phyloP scores from a whole-genome alignment of 92 coral and sea anemone genomes.

The Epizoanthus scotinus region DNA sequence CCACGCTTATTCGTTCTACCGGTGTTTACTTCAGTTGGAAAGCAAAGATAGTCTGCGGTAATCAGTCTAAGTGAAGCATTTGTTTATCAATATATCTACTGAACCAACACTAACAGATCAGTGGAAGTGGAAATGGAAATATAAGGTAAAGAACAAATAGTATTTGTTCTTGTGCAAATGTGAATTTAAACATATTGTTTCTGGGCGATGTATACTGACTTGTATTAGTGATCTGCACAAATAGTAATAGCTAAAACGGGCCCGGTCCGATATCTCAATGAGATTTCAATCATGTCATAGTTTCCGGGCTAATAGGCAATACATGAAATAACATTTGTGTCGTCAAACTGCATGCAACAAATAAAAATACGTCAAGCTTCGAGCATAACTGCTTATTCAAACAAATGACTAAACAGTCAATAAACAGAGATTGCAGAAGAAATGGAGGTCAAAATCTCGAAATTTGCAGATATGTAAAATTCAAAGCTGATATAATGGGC shows the following conservation, averaged over 20 bases:
- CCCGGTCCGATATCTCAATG: slow-evolving; percentile 13
- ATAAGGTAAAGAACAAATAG: not conserved
- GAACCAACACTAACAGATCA: not conserved
- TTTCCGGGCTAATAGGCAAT: not conserved
- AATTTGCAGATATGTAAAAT: too few species aligned
- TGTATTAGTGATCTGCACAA: slow-evolving; percentile 3
- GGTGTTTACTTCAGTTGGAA: not conserved
- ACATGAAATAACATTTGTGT: not conserved
- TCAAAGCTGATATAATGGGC: too few species aligned
- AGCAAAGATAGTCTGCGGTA: not conserved
- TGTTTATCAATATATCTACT: slow-evolving; percentile 6
- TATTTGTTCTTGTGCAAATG: not conserved
- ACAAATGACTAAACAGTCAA: not conserved
- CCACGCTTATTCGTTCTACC: not conserved
- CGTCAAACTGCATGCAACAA: slow-evolving; percentile 11
- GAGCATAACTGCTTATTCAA: not conserved
- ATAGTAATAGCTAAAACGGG: not conserved
- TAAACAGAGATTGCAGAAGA: not conserved
- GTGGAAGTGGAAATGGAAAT: slow-evolving; percentile 1
- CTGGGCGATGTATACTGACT: not conserved
- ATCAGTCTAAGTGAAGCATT: not conserved
- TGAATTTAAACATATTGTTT: not conserved
- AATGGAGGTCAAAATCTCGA: not conserved
- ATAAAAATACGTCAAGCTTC: not conserved
- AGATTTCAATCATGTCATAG: slow-evolving; percentile 30